Conservation (phyloP, 2,888 invertebrate species). For the Spilarctia lutea region DNA sequence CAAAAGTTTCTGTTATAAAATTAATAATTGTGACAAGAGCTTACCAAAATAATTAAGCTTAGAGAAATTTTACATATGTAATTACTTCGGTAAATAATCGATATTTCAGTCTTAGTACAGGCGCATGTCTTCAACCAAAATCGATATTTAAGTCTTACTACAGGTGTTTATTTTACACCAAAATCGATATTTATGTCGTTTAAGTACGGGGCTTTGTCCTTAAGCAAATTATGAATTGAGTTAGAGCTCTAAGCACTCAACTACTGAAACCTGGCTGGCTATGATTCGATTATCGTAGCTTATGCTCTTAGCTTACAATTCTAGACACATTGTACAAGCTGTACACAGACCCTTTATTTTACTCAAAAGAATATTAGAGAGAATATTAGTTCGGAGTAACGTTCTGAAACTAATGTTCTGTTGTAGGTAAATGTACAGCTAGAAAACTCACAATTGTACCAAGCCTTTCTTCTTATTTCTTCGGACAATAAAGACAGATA, state of each 20-base stretch:
- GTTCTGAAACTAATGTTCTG: not conserved
- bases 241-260: not conserved
- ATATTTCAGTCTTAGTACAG: not conserved
- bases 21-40: not conserved
- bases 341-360: not conserved
- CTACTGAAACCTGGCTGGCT: too few relatives aligned
- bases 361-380: not conserved
- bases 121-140: not conserved
- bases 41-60: not conserved
- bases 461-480: slow-evolving; percentile 23
- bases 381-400: not conserved
- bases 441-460: slow-evolving; percentile 27
- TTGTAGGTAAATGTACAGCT: slow-evolving; percentile 1
- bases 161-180: not conserved
- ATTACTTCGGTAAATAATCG: not conserved
- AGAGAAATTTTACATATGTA: not conserved
- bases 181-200: not conserved
- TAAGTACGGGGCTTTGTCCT: too few relatives aligned
- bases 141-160: not conserved
- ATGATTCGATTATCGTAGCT: not conserved
- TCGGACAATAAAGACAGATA: slow-evolving; percentile 37
- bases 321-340: not conserved
- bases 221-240: not conserved
- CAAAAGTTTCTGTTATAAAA: not conserved
- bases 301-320: not conserved